Percentiles rank a stretch among this genome's conserved stretches.
Evolutionary conservation across 2,888 invertebrate species (phyloP).

Genomic region (Diloba caeruleocephala): DNA sequence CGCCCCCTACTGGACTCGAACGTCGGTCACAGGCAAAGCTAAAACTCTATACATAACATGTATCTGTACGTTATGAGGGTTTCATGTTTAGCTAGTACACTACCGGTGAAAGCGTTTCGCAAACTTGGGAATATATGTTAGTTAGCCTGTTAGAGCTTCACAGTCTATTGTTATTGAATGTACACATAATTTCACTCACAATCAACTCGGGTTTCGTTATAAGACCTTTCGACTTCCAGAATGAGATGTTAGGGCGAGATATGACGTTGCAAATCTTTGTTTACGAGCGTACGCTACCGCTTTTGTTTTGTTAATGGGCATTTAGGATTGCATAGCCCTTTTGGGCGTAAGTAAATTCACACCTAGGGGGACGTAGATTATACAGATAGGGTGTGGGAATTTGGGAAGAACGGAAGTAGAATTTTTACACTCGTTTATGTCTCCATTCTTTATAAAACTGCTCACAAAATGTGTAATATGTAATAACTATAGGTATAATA

Average conservation of each 20-base stretch:
- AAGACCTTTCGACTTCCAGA: constrained; percentile 25
- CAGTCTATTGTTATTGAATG: constrained; percentile 60
- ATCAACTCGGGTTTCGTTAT: constrained; percentile 28
- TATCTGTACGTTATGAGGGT: constrained; percentile 1
- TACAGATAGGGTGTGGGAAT: too few relatives aligned
- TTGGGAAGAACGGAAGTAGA: too few relatives aligned
- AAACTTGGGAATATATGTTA: constrained; percentile 51
- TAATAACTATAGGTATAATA: too few relatives aligned
- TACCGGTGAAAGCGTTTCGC: constrained; percentile 34
- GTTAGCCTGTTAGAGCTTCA: constrained; percentile 42
- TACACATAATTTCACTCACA: constrained; percentile 52
- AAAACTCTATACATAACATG: too few relatives aligned
- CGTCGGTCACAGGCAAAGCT: too few relatives aligned
- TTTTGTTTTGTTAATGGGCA: constrained; percentile 47
- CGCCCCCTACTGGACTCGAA: too few relatives aligned
- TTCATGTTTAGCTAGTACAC: constrained; percentile 11
- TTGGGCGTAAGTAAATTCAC: constrained; percentile 1
- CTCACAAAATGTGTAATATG: too few relatives aligned
- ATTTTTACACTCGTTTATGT: too few relatives aligned
- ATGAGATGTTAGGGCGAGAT: constrained; percentile 41
- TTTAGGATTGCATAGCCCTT: constrained; percentile 18
- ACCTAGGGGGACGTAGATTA: not conserved
- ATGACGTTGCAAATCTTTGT: constrained; percentile 43
- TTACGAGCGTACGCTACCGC: constrained; percentile 19
- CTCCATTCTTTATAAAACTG: too few relatives aligned